Percentiles rank a stretch among this genome's conserved stretches.
Evolutionary conservation across 2,888 invertebrate species (phyloP).

Genomic region (Drosophila colorata): DNA sequence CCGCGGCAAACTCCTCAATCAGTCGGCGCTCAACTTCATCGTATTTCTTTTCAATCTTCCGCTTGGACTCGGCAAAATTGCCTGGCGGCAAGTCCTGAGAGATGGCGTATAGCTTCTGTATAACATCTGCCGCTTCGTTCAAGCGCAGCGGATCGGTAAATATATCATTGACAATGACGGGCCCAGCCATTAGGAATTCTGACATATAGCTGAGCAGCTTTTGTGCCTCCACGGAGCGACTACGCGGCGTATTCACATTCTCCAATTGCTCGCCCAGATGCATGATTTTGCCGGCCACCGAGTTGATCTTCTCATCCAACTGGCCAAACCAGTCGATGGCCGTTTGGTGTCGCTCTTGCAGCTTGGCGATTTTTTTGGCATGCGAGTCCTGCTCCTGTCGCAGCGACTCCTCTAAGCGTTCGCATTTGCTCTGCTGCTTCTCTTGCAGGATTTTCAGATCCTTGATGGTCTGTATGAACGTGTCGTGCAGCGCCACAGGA

Average conservation of each 20-base stretch:
- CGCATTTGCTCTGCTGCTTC: constrained; percentile 93
- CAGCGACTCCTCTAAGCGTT: constrained; percentile 91
- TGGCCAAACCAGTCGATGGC: constrained; percentile 96
- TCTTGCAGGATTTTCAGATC: constrained; percentile 92
- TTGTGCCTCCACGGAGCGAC: constrained; percentile 97
- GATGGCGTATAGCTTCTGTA: constrained; percentile 97
- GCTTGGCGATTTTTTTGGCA: constrained; percentile 91
- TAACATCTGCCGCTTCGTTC: constrained; percentile 98
- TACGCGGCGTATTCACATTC: constrained; percentile 97
- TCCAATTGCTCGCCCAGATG: constrained; percentile 99
- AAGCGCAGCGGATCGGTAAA: constrained; percentile 92
- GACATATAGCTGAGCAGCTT: constrained; percentile 96
- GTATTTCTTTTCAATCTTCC: constrained; percentile 94
- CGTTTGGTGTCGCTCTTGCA: constrained; percentile 94
- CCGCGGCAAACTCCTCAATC: constrained; percentile 97
- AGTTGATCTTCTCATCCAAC: constrained; percentile 97
- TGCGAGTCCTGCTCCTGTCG: constrained; percentile 95
- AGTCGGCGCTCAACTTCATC: constrained; percentile 95
- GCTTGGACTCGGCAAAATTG: constrained; percentile 93
- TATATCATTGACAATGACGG: constrained; percentile 91
- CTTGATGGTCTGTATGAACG: constrained; percentile 97
- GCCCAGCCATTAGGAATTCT: constrained; percentile 95
- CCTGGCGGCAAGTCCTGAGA: constrained; percentile 96
- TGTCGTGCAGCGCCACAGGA: constrained; percentile 94
- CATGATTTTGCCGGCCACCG: constrained; percentile 98